Conservation (phyloP, 2,797 vertebrate genomes). For the Parotocinclus haroldoi region DNA sequence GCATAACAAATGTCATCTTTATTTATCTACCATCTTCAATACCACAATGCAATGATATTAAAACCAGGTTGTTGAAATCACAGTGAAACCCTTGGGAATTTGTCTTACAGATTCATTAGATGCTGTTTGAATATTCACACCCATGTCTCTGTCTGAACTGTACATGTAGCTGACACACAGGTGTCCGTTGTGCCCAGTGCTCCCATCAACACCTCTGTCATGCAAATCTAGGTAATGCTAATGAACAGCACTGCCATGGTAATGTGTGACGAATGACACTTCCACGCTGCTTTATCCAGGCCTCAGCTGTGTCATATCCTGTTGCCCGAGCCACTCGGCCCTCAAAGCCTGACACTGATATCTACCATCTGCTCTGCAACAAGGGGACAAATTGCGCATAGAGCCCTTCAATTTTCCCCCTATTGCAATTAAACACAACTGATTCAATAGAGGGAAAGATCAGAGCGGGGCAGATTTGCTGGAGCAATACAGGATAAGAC, state of each 20-base stretch:
- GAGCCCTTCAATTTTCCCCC: slow-evolving; percentile 47
- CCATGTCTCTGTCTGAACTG: slow-evolving; percentile 53
- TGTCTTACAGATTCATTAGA: slow-evolving; percentile 39
- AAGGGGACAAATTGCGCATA: slow-evolving; percentile 46
- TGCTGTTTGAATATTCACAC: slow-evolving; percentile 32
- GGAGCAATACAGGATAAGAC: slow-evolving; percentile 47
- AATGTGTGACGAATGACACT: slow-evolving; percentile 59
- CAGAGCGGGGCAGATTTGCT: slow-evolving; percentile 36
- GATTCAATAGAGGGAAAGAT: slow-evolving; percentile 39
- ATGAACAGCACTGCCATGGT: slow-evolving; percentile 62
- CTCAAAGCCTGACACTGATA: slow-evolving; percentile 50
- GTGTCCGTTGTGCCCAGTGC: slow-evolving; percentile 57
- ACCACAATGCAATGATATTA: slow-evolving; percentile 28
- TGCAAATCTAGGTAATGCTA: slow-evolving; percentile 70
- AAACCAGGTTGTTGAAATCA: slow-evolving; percentile 20
- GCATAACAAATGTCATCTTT: slow-evolving; percentile 38
- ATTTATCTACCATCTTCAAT: slow-evolving; percentile 34
- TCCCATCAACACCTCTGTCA: slow-evolving; percentile 65
- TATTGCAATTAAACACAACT: slow-evolving; percentile 49
- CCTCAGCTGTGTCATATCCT: slow-evolving; percentile 61
- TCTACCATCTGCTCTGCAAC: slow-evolving; percentile 51
- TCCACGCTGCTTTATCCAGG: slow-evolving; percentile 61
- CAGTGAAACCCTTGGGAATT: slow-evolving; percentile 2
- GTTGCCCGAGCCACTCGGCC: slow-evolving; percentile 58
- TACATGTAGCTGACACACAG: slow-evolving; percentile 53